A percentile compares a stretch with the other conserved stretches of the same genome.
Evolutionary conservation across 92 coral and sea anemone species (phyloP).

Genomic region (Paragorgia papillata): DNA sequence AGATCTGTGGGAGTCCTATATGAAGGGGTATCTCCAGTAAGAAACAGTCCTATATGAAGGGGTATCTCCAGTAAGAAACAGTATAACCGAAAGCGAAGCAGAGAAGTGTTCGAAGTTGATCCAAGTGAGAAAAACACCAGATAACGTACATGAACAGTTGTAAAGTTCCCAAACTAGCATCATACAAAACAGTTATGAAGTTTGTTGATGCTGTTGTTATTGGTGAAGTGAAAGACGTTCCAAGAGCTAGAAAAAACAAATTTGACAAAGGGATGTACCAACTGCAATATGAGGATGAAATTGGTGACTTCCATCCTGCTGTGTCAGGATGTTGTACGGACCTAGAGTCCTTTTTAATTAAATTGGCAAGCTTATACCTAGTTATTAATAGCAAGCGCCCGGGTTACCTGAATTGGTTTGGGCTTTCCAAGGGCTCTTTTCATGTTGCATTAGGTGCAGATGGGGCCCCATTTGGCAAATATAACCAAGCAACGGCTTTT

Average conservation of each 20-base stretch:
- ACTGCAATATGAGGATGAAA: constrained; percentile 12
- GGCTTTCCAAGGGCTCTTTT: constrained; percentile 31
- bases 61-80: constrained; percentile 54
- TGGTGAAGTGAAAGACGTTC: constrained; percentile 22
- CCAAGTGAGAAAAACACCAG: no score
- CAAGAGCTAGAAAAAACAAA: constrained; percentile 18
- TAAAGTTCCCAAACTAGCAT: constrained; percentile 21
- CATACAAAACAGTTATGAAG: constrained; percentile 34
- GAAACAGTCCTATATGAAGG: constrained; percentile 55
- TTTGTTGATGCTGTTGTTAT: constrained; percentile 33
- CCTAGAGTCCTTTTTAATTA: constrained; percentile 47
- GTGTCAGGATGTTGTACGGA: constrained; percentile 41
- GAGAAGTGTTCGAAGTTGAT: constrained; percentile 26
- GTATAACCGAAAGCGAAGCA: constrained; percentile 45
- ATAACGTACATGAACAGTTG: constrained; percentile 43
- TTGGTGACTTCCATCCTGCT: constrained; percentile 24
- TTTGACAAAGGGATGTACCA: constrained; percentile 28
- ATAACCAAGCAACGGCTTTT: constrained; percentile 41
- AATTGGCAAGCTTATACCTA: constrained; percentile 42
- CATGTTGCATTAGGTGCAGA: no score
- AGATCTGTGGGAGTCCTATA: constrained; percentile 53
- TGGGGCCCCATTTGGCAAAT: no score
- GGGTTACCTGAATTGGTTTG: constrained; percentile 41
- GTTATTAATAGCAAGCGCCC: constrained; percentile 8
- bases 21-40: constrained; percentile 57